Base-by-base conservation (phyloP, 2,113 vertebrate species). In the Cryptotis parvus region DNA sequence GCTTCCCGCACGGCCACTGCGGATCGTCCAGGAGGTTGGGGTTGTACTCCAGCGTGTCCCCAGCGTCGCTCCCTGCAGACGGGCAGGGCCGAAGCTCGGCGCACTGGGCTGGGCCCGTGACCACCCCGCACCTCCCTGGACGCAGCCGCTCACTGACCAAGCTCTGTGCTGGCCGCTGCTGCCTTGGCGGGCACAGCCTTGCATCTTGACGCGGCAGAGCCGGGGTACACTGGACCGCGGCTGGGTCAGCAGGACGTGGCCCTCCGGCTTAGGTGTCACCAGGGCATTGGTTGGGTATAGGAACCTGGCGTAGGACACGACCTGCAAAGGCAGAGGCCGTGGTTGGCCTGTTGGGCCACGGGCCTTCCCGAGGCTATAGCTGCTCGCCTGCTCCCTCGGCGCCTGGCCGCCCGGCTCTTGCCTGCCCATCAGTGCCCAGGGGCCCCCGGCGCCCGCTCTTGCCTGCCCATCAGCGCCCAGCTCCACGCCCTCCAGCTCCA, bases 1-100 rank as follows among this genome's bases (percentile, higher is more conserved):
- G 99, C 96, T 99, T 99, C 94, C 99, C 99, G 91, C 99, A 99
- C 35, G 99, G 99, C 99, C 99, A 99, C 93, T 99, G 99, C 9
- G 99, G 99, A 96, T 99, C 99, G 41, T 99, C 99, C 94, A 99
- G 98, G 87, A 99, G 96, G 97, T 99, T 97, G 8, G 99, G 99
- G 96, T 99, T 99, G 65, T 99, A 99, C 65, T 99, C 99, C 7
- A 96, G 24, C 1, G 97, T 37, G 5, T 99, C 99, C 5, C 98
- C 99, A 1, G 58, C 83, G 12, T 98, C 98, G 0, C 83, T 91
- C 95, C 98, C 99, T 99, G 95, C 18, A 83, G 43, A 89, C 86
- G 96, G 0, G 5, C 41, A 81, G 58, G n/a, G n/a, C n/a, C n/a
- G n/a, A n/a, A n/a, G n/a, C n/a, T n/a, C n/a, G n/a, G n/a, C n/a